These are phyloP conservation scores for Dendrolimus punctatus DNA, from an alignment of 1,140 invertebrate species.

Conservation along the genomic window DNA sequence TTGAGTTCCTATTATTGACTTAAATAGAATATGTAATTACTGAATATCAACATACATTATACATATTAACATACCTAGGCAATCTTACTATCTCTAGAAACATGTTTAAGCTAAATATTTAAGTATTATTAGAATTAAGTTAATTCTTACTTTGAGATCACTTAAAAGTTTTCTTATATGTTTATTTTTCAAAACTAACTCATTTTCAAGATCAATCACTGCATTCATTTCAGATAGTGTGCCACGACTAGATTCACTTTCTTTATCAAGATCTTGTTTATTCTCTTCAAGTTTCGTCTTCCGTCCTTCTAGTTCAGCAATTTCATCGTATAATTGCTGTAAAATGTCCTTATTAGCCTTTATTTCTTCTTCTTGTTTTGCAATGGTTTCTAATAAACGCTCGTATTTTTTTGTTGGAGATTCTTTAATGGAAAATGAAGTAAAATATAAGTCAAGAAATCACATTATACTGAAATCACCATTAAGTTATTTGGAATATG, in stretches of 20 bases:
- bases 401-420: constrained; percentile 31
- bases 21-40: too few relatives aligned
- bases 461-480: too few relatives aligned
- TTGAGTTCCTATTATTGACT: too few relatives aligned
- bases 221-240: constrained; percentile 56
- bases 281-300: constrained; percentile 62
- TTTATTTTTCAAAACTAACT: constrained; percentile 75
- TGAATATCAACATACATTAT: too few relatives aligned
- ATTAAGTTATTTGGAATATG: too few relatives aligned
- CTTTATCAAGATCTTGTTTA: constrained; percentile 26
- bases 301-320: constrained; percentile 69
- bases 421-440: constrained; percentile 19
- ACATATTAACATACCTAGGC: too few relatives aligned
- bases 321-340: constrained; percentile 68
- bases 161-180: constrained; percentile 78
- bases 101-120: too few relatives aligned
- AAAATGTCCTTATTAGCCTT: constrained; percentile 63
- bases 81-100: too few relatives aligned
- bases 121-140: neutral
- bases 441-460: too few relatives aligned
- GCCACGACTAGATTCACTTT: constrained; percentile 71
- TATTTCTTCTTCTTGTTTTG: constrained; percentile 64
- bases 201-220: constrained; percentile 68
- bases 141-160: constrained; percentile 75
- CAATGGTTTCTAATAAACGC: constrained; percentile 57